Evolutionary conservation across 2,888 invertebrate genomes (phyloP), one percentile per base, ranked within the genome.

Genomic region (Chesias legatella): DNA sequence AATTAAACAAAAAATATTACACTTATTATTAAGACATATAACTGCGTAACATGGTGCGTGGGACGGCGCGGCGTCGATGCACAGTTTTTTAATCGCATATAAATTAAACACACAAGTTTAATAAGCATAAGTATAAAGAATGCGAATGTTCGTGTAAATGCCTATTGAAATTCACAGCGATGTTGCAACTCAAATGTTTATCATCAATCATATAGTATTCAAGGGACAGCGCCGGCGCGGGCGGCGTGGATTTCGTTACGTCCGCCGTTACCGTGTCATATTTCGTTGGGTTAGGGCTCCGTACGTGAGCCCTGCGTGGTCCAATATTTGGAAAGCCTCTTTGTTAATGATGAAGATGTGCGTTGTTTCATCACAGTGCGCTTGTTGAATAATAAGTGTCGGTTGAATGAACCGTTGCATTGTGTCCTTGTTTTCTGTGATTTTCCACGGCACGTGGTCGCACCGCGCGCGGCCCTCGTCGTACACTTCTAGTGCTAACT

Each of bases 381-480:
- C 68, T 76, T 58, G 82, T 84, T 84, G 86, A 86, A 86, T 88
- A 85, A 85, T 81, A 84, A 84, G 76, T 74, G 73, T 71, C 77
- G 78, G 86, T 86, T 88, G 84, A 88, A 86, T 83, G 86, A 85
- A 86, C 86, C 74, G 78, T 88, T 88, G 86, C 86, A 84, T 65
- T 67, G 77, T 80, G 86, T 85, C 86, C 86, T 88, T 88, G 86
- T 86, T 85, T 83, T 82, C 79, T 84, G 86, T 84, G 82, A 81
- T 85, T 86, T 86, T 86, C 85, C 84, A 84, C 76, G 73, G 79
- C 82, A 77, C 80, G 81, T 79, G 80, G 68, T 60, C 57, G 45
- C 47, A 51, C 37, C 57, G 45, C 47, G 50, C 40, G 54, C 56
- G 46, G 55, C 33, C 48, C 51, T 49, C 55, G 59, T 51, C 29